Conservation (phyloP, 2,113 vertebrate species). For the Campylomormyrus tamandua region DNA sequence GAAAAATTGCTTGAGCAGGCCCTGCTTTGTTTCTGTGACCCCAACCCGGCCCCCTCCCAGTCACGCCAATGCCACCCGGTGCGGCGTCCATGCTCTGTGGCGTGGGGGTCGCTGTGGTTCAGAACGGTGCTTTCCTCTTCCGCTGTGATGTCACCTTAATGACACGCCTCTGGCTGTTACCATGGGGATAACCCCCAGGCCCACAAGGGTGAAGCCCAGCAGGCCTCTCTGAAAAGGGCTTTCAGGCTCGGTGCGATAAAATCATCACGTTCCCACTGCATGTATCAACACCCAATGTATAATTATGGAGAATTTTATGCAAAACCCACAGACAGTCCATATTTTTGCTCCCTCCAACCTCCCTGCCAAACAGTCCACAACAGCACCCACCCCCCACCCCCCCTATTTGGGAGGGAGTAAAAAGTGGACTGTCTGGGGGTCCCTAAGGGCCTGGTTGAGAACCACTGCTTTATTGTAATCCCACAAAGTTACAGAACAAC, state of each 20-base stretch:
- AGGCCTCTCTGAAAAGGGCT: neutral
- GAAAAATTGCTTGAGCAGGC: too few species aligned
- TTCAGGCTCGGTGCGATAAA: neutral
- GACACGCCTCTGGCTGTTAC: neutral
- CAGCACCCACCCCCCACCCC: too few species aligned
- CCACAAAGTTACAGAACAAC: neutral
- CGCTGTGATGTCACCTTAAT: neutral
- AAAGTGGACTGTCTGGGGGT: neutral
- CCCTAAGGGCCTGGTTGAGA: neutral
- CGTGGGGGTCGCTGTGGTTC: neutral
- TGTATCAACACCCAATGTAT: neutral
- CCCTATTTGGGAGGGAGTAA: neutral
- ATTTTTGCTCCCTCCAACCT: too few species aligned
- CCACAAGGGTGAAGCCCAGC: neutral
- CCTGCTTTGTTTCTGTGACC: neutral
- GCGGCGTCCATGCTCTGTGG: neutral
- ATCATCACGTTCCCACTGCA: neutral
- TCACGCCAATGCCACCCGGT: neutral
- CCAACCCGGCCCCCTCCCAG: neutral
- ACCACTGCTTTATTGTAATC: neutral
- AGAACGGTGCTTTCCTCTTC: neutral
- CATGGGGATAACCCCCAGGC: neutral
- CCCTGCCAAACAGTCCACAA: too few species aligned
- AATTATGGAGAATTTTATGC: neutral
- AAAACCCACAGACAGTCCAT: neutral